Percentiles rank a stretch among this genome's conserved stretches.
phyloP scores from a whole-genome alignment of 1,140 invertebrate genomes.

The Drosophila triauraria region DNA sequence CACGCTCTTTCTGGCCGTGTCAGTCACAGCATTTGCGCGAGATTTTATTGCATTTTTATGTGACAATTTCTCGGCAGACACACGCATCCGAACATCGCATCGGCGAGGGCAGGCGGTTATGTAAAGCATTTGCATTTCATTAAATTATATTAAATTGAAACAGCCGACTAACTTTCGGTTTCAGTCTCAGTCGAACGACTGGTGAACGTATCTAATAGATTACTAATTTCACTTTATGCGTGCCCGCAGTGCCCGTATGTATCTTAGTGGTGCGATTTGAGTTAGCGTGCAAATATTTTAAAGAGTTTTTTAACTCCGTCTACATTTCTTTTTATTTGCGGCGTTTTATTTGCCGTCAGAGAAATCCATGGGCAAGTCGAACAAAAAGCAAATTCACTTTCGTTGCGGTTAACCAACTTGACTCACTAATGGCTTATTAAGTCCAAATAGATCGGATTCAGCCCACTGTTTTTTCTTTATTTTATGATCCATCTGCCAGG shows the following conservation, averaged over 20 bases:
- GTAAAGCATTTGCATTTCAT: slow-evolving; percentile 53
- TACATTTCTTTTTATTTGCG: slow-evolving; percentile 23
- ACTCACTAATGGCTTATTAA: slow-evolving; percentile 82
- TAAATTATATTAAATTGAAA: slow-evolving; percentile 31
- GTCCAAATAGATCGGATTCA: slow-evolving; percentile 76
- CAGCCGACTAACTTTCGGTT: slow-evolving; percentile 65
- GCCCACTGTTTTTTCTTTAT: slow-evolving; percentile 17
- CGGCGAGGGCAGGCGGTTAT: slow-evolving; percentile 42
- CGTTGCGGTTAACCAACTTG: slow-evolving; percentile 79
- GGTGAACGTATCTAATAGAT: slow-evolving; percentile 67
- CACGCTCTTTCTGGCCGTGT: slow-evolving; percentile 31
- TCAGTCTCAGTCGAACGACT: slow-evolving; percentile 45
- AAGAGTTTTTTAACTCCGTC: slow-evolving; percentile 54
- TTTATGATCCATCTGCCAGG: slow-evolving; percentile 66
- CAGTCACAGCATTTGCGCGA: slow-evolving; percentile 60
- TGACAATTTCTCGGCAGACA: slow-evolving; percentile 64
- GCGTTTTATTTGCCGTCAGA: slow-evolving; percentile 50
- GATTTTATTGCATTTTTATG: slow-evolving; percentile 82
- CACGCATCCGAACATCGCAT: slow-evolving; percentile 23
- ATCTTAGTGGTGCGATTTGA: slow-evolving; percentile 54
- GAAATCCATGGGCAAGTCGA: slow-evolving; percentile 60
- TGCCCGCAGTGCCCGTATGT: slow-evolving; percentile 54
- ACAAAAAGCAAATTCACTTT: slow-evolving; percentile 73
- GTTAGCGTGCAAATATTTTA: slow-evolving; percentile 78
- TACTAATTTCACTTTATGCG: slow-evolving; percentile 78